Conservation (phyloP, 2,113 vertebrate species). For the Furnarius figulus region DNA sequence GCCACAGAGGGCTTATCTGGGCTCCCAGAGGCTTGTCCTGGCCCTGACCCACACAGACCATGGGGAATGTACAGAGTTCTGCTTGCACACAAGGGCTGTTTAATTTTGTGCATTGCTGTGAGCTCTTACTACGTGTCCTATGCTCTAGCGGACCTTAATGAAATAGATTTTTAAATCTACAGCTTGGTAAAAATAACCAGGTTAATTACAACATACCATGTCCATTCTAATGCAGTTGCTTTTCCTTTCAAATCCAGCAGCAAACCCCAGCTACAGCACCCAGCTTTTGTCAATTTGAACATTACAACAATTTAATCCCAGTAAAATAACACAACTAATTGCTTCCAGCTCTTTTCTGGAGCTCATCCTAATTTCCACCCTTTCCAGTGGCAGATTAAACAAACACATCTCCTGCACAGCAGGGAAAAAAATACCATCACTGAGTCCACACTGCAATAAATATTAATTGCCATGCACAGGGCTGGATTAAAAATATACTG, state of each 20-base stretch:
- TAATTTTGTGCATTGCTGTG: neutral
- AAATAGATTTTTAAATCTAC: neutral
- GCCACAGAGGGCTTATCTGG: neutral
- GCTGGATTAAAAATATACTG: neutral
- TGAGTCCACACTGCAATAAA: neutral
- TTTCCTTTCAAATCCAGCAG: neutral
- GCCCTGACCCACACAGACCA: neutral
- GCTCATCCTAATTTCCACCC: constrained; percentile 53
- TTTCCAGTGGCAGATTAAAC: constrained; percentile 50
- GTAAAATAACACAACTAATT: constrained; percentile 51
- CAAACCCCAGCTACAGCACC: neutral
- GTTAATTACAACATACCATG: neutral
- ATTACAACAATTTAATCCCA: constrained; percentile 36
- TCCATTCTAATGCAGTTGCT: neutral
- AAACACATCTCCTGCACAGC: constrained; percentile 23
- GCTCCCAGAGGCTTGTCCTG: neutral
- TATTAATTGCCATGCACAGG: constrained; percentile 29
- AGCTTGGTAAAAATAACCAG: constrained; percentile 23
- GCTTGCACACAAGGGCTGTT: neutral
- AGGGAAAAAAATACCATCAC: neutral
- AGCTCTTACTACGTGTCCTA: neutral
- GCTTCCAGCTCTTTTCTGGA: constrained; percentile 46
- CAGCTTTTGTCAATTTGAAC: neutral
- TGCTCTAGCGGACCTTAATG: neutral
- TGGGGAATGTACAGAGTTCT: fast-evolving